A percentile compares a stretch with the other conserved stretches of the same genome.
Evolutionary conservation across 2,797 vertebrate genomes (phyloP).

Genomic region (Chaunax sp.): DNA sequence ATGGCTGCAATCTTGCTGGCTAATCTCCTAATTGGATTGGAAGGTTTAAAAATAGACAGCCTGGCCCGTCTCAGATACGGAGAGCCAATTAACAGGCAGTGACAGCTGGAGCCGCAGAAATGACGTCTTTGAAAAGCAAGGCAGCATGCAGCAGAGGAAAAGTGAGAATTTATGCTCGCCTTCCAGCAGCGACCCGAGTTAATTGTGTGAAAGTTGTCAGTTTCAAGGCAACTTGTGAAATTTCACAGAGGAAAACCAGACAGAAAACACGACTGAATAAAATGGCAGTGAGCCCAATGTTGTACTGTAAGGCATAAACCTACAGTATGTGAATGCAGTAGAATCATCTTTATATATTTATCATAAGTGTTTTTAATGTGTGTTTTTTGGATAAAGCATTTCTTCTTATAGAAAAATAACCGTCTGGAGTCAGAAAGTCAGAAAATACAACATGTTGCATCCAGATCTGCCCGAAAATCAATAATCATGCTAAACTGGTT

Average conservation of each 20-base stretch:
- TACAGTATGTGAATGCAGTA: no score
- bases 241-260: constrained; percentile 74
- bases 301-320: constrained; percentile 22
- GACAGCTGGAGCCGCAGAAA: constrained; percentile 85
- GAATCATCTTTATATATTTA: not conserved
- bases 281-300: constrained; percentile 23
- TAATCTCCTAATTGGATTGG: constrained; percentile 88
- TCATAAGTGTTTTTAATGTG: no score
- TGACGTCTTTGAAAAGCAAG: constrained; percentile 70
- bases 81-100: constrained; percentile 85
- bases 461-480: no score
- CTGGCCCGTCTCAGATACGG: constrained; percentile 73
- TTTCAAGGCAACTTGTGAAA: constrained; percentile 78
- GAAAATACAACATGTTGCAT: no score
- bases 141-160: constrained; percentile 56
- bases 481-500: no score
- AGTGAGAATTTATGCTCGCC: constrained; percentile 82
- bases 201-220: constrained; percentile 84
- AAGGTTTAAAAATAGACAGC: constrained; percentile 83
- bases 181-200: constrained; percentile 69
- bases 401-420: no score
- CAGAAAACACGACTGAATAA: constrained; percentile 51
- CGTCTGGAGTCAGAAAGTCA: no score
- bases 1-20: constrained; percentile 79
- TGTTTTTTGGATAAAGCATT: no score